These are phyloP conservation scores for Aphelocoma californica DNA, from an alignment of 2,797 vertebrate genomes.

Conservation along the genomic window DNA sequence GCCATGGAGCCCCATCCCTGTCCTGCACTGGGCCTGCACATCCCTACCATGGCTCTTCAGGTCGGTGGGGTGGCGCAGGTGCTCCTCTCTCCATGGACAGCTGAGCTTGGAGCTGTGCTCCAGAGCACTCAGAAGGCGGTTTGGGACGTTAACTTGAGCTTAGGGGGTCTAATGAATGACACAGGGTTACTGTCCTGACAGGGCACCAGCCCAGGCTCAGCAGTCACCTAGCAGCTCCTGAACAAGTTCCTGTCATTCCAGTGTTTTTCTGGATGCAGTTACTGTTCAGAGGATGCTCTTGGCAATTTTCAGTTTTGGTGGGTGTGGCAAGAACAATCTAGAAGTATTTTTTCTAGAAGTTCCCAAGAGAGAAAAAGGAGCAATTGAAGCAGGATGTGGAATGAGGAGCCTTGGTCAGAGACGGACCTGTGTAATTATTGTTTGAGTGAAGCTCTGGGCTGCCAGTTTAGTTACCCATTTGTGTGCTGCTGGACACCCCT, in stretches of 20 bases:
- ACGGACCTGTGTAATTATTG: neutral
- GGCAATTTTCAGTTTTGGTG: neutral
- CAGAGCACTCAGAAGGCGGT: neutral
- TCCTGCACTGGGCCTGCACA: neutral
- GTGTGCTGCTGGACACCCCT: neutral
- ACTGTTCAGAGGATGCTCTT: neutral
- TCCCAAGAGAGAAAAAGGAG: neutral
- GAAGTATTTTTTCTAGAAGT: neutral
- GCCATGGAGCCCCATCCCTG: neutral
- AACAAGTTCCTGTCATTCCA: neutral
- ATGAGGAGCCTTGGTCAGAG: neutral
- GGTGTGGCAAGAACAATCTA: neutral
- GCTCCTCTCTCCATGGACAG: neutral
- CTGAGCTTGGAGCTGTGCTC: neutral
- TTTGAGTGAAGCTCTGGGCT: neutral
- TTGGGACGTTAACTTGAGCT: neutral
- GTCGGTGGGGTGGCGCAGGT: neutral
- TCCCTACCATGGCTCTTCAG: neutral
- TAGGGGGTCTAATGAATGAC: neutral
- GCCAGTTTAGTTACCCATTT: neutral
- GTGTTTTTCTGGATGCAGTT: neutral
- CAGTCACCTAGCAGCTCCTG: neutral
- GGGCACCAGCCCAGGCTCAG: neutral
- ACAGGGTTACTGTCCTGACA: rapidly evolving
- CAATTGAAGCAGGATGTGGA: neutral